Base-by-base conservation (phyloP, 2,888 invertebrate species). In the Rotaria sp. region DNA sequence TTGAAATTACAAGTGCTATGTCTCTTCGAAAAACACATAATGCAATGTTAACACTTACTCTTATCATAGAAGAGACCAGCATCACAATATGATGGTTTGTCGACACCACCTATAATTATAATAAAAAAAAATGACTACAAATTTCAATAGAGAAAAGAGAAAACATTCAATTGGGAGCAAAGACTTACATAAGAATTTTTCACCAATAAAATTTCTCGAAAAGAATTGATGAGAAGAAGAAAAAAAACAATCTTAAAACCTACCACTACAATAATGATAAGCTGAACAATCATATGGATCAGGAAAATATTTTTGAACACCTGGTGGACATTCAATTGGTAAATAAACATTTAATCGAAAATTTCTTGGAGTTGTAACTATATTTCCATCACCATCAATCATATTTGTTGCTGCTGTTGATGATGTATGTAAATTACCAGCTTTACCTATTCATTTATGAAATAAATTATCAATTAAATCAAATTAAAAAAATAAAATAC, bases 281-380 rank as follows among this genome's bases (percentile, higher is more conserved):
- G 87, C 87, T 35, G 87, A 85, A 45, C 87, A 87, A 52, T 87
- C 87, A 35, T 80, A 85, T 52, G 87, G 87, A 67, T 87, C 87
- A 13, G 85, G 59, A 67, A 85, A 87, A n/a, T 74, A 85, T 57
- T 85, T 52, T 50, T 85, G 50, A 15, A 67, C 38, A 7, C 38
- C 52, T 0, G 74, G 75, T 10, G 87, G 87, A 57, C 87, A 87
- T 85, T 87, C 87, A 48, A 87, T 87, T 21, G 59, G 75, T 13
- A 45, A 55, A 74, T 87, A 87, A 35, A 50, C 84, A n/a, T 48
- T 55, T 24, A 24, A 1, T 38, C 35, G 55, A 30, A 35, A 45
- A 35, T 52, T 35, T 38, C 55, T 84, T 35, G 84, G 80, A 2
- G 84, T 55, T 45, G 87, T 85, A 57, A 59, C 52, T 10, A 30